Base-by-base conservation (phyloP, 2,888 invertebrate species). In the Himalopsyche tibetana region DNA sequence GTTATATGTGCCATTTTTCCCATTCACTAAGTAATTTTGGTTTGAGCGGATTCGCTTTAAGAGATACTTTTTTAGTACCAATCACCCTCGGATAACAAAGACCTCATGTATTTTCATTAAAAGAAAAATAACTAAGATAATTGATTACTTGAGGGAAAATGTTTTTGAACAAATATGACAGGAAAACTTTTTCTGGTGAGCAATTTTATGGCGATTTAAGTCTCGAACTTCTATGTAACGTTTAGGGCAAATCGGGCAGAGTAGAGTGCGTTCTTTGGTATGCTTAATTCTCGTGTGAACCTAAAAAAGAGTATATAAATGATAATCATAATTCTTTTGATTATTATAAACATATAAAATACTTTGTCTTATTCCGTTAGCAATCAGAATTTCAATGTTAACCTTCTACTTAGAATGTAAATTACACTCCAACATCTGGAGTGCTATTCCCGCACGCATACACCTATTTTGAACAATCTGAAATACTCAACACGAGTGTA, bases 61-160 rank as follows among this genome's bases (percentile, higher is more conserved):
- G 28, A 28, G 28, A 28, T 28, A 28, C 2, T 28, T 28, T 28
- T 28, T 28, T 28, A 28, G 28, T 28, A 28, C 28, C 28, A 28
- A 28, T 28, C 28, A 28, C 28, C 28, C 28, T 28, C 28, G 28
- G 28, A 28, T 28, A 28, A 28, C 28, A 28, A 28, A 2, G 2
- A 28, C 28, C 28, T 28, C 28, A 28, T 28, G 28, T 28, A 28
- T 28, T 28, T 28, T 28, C 2, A 28, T 17, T 28, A 79, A 63
- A 19, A 51, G 17, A 36, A 55, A 56, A 28, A 36, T 74, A 84
- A 19, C 63, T 42, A 63, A 19, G 17, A 17, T 28, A 17, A 81
- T 87, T 0, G 92, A 93, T 92, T 90, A 93, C 93, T 92, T 87
- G 89, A 92, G 93, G 90, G 92, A 92, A 89, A 93, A 93, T 87